Evolutionary conservation across 2,797 vertebrate species (phyloP).

Genomic region (Philypnodon macrostomus): DNA sequence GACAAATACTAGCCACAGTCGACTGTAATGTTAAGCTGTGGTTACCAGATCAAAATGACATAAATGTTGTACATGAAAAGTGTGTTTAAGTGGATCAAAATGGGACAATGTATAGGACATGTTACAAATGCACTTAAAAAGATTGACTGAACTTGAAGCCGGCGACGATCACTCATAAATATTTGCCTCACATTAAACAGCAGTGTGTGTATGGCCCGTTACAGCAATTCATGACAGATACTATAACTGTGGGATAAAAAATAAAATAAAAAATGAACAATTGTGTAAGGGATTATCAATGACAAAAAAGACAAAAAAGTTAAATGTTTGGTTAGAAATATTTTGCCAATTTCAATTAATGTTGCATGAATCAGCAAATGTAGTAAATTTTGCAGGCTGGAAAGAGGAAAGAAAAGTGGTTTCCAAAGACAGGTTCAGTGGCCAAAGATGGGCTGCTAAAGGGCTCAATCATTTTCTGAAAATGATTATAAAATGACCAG

Average conservation of each 20-base stretch:
- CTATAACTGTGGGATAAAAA: constrained; percentile 67
- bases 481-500: no score
- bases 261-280: constrained; percentile 38
- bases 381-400: not conserved
- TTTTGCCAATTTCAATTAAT: no score
- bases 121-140: no score
- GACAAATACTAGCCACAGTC: no score
- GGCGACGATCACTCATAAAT: constrained; percentile 99
- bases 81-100: no score
- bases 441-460: not conserved
- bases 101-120: no score
- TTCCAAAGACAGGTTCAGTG: no score
- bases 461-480: no score
- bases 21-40: no score
- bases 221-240: constrained; percentile 90
- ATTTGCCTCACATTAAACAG: constrained; percentile 95
- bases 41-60: no score
- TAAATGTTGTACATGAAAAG: no score
- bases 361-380: not conserved
- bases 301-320: constrained; percentile 39
- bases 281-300: no score
- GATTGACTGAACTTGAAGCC: constrained; percentile 96
- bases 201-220: constrained; percentile 82
- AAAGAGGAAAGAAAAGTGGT: not conserved
- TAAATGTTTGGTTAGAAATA: not conserved